Base-by-base conservation (phyloP, 92 coral and sea anemone genomes). In the Umimayanthus chanpuru region DNA sequence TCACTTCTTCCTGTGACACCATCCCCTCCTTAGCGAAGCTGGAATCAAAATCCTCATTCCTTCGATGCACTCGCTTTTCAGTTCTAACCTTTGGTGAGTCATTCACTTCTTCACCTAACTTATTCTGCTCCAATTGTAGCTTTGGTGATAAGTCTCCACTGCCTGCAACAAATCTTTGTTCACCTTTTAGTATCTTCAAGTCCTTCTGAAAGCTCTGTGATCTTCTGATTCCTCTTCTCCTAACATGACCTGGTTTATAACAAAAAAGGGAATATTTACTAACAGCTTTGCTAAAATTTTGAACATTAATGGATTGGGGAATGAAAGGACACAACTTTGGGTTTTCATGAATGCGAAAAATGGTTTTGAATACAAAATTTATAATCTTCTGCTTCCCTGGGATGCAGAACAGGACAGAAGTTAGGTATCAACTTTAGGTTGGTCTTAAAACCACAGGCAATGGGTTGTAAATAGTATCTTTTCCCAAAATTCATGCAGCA, bases 181-280 rank as follows among this genome's bases (percentile, higher is more conserved):
- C 87, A 26, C 26, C 56, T 41, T 83, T 83, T 44, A 39, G 78
- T 43, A 16, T 43, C 78, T 47, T 83, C 8, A 70, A 47, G 44
- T 83, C 87, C 32, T 47, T 91, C 43, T 89, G 92, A 76, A 94
- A 90, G 80, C 92, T 93, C n/a, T 85, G 96, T 81, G 94, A 86
- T 11, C 93, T 85, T 66, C 86, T 85, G 73, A 94, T 88, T 20
- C 85, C 86, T 20, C 86, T 88, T 81, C 92, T 88, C 55, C 82
- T 91, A 49, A 30, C n/a, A 14, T 70, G 78, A 14, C 87, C 87
- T 83, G 23, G 25, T 67, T 28, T 0, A 43, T 41, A 25, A 77
- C 38, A n/a, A 32, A 80, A 80, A 20, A 61, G n/a, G 68, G 4
- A 61, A 5, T 21, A 30, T 16, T 55, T 14, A 53, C 20, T 53